Evolutionary conservation across 2,888 invertebrate genomes (phyloP), one percentile per base, ranked within the genome.

Genomic region (Hesperia comma): DNA sequence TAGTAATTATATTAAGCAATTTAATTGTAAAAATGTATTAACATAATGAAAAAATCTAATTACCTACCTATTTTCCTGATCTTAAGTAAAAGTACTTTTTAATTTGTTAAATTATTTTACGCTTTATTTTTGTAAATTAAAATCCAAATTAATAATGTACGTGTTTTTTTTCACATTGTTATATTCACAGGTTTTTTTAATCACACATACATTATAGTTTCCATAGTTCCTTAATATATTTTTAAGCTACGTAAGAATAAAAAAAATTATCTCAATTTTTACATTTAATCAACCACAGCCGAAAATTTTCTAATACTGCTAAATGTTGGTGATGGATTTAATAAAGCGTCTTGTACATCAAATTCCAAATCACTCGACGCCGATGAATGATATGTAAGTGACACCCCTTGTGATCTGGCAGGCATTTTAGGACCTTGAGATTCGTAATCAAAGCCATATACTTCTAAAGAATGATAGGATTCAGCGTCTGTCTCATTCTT

Each of bases 381-480:
- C 0, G 74, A 72, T 0, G 74, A 75, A 40, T 73, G 72, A 19
- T 74, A 77, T 5, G 72, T 70, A 4, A 74, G 66, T 10, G 68
- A 46, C 0, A 69, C 40, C 12, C 71, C 68, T 46, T 71, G 41
- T 17, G 40, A 1, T 33, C n/a, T 74, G 6, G 46, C 12, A 37
- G 46, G 17, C 2, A 14, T 53, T 51, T 67, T 69, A 0, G 55
- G 63, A 6, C 8, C 40, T 0, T 70, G 62, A 8, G 61, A 61
- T 63, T 81, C 77, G 12, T 78, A 82, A 61, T 84, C 81, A 12
- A 71, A 81, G 0, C 79, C 81, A 7, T 74, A 76, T 0, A 86
- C 86, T 73, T 81, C 73, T 26, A 86, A 67, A 0, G 86, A 84
- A 68, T 80, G 81, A 7, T 68, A 58, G 0, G 84, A 84, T 1